Conservation (phyloP, 2,888 invertebrate species). For the Sepiola atlantica region DNA sequence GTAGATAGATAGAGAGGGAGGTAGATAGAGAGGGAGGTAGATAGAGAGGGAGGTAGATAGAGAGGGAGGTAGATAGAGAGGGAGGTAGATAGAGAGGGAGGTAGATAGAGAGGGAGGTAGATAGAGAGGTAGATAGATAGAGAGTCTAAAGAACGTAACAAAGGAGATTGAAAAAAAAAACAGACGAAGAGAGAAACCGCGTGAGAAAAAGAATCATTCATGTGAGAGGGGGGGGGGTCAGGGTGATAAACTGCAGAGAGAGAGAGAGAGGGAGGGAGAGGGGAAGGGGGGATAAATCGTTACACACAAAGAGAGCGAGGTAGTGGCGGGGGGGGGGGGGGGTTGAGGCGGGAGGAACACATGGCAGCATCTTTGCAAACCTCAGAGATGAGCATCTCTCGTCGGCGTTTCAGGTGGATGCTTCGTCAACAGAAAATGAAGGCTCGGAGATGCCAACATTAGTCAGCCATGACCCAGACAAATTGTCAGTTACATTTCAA, state of each 20-base stretch:
- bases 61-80: background rate
- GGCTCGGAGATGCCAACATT: background rate
- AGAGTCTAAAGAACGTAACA: too few species aligned
- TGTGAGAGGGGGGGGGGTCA: background rate
- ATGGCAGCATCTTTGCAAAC: background rate
- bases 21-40: background rate
- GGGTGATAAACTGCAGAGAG: too few species aligned
- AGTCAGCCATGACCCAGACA: conserved; percentile 32
- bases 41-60: background rate
- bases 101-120: background rate
- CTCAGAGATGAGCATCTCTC: background rate
- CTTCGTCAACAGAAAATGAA: background rate
- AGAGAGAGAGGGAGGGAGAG: background rate
- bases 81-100: background rate
- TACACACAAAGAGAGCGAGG: background rate
- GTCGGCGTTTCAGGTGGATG: background rate
- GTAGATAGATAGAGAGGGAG: background rate
- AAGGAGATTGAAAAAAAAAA: background rate
- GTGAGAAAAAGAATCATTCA: background rate
- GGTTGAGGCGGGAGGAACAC: background rate
- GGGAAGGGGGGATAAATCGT: background rate
- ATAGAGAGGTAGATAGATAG: background rate
- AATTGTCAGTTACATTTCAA: conserved; percentile 32
- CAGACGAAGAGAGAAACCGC: background rate
- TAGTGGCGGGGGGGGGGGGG: background rate